phyloP scores from a whole-genome alignment of 2,888 invertebrate genomes.

The Epistrophella euchroma region DNA sequence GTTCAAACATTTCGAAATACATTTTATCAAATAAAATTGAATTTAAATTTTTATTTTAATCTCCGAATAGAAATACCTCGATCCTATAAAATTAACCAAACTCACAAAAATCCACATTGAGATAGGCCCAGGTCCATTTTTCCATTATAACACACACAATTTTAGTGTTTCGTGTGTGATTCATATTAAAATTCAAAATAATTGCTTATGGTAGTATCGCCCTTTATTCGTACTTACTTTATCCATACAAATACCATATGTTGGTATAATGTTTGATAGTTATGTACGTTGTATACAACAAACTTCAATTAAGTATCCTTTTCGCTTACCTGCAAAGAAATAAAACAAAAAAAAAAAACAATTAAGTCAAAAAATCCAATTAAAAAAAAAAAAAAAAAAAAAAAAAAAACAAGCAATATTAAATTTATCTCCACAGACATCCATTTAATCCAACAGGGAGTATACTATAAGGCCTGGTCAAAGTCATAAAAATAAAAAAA shows the following conservation, averaged over 20 bases:
- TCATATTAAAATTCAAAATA: constrained; percentile 31
- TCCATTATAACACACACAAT: neutral
- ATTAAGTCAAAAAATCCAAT: constrained; percentile 14
- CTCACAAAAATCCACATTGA: constrained; percentile 46
- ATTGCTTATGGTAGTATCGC: too few species aligned
- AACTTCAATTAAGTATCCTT: constrained; percentile 49
- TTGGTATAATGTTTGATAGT: neutral
- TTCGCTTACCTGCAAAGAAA: constrained; percentile 63
- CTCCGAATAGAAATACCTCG: neutral
- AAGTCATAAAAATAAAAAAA: constrained; percentile 19
- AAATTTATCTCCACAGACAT: constrained; percentile 10
- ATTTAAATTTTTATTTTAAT: neutral
- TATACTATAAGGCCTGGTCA: constrained; percentile 13
- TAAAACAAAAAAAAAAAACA: constrained; percentile 39
- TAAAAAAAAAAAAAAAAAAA: neutral
- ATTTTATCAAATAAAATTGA: neutral
- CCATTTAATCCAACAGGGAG: constrained; percentile 34
- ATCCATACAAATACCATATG: neutral
- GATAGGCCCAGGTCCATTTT: constrained; percentile 32
- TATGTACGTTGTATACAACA: constrained; percentile 3
- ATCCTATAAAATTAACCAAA: neutral
- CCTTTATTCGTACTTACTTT: too few species aligned
- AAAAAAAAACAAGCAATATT: constrained; percentile 20
- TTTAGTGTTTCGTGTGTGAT: constrained; percentile 10
- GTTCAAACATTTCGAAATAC: too few species aligned